Evolutionary conservation across 2,888 invertebrate genomes (phyloP), one percentile per base, ranked within the genome.

Genomic region (Heliconius cydno): DNA sequence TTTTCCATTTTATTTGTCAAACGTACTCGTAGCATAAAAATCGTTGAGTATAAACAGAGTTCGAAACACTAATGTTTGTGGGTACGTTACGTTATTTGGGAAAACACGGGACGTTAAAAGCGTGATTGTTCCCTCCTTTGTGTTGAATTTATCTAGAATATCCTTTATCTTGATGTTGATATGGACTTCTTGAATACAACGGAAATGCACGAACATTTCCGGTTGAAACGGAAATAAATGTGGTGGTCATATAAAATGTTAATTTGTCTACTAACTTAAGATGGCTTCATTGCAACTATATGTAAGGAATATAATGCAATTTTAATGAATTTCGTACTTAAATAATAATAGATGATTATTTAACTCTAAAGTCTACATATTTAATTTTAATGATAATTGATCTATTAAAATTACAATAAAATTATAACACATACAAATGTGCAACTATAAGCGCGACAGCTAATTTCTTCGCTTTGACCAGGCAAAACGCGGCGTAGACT

Each of bases 51-150:
- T 81, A 79, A 82, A 81, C 19, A 30, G 28, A 15, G 5, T 30
- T 63, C 41, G 77, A 72, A 70, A 67, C 78, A 76, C 72, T 81
- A 80, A 78, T 81, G 77, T 77, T 78, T 82, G 77, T 80, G 71
- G 80, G 79, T 83, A 79, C 75, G 76, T 82, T 79, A 76, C 77
- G 79, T 76, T 74, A 77, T 81, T 73, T 65, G 65, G 57, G 28
- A 77, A 41, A 75, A 81, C 30, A 77, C 30, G 63, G 66, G 46
- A 77, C 77, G 77, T 75, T 78, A 67, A 82, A 71, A 75, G 70
- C 66, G 25, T 67, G 52, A 80, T 80, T 75, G 77, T 81, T 71
- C 67, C n/a, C 15, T 65, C 60, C 66, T 73, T 73, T 79, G 70
- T 41, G 70, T 41, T 60, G 38, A 46, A 75, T 12, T 75, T 46